Conservation (phyloP, 2,888 invertebrate species). For the Notodonta dromedarius region DNA sequence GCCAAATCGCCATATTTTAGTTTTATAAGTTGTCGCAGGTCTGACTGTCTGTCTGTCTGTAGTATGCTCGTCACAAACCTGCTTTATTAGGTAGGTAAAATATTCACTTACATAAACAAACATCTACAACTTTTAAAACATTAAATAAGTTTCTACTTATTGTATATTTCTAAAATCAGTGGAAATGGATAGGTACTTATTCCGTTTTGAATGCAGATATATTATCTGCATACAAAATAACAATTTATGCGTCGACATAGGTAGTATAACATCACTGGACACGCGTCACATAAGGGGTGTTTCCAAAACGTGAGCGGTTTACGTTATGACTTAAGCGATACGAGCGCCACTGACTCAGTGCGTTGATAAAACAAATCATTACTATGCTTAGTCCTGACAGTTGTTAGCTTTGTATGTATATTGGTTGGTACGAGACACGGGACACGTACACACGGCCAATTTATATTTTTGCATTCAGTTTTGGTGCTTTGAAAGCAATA, state of each 20-base stretch:
- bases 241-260: too few relatives aligned
- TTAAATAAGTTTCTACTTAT: too few relatives aligned
- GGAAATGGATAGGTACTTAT: too few relatives aligned
- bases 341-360: slow-evolving; percentile 50
- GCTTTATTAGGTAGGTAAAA: too few relatives aligned
- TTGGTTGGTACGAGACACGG: slow-evolving; percentile 53
- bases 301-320: slow-evolving; percentile 54
- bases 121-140: too few relatives aligned
- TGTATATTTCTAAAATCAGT: too few relatives aligned
- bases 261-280: background rate
- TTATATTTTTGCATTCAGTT: slow-evolving; percentile 29
- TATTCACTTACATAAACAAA: too few relatives aligned
- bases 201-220: too few relatives aligned
- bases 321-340: slow-evolving; percentile 30
- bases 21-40: slow-evolving; percentile 9
- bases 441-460: slow-evolving; percentile 60
- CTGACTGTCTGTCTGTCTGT: slow-evolving; percentile 1
- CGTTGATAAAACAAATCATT: slow-evolving; percentile 54
- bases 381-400: slow-evolving; percentile 58
- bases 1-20: slow-evolving; percentile 33
- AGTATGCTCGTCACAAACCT: slow-evolving; percentile 2
- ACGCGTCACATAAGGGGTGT: slow-evolving; percentile 41
- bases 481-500: slow-evolving; percentile 34
- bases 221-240: too few relatives aligned
- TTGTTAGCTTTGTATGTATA: slow-evolving; percentile 61